phyloP scores from a whole-genome alignment of 2,113 vertebrate genomes.

The Hippocampus abdominalis region DNA sequence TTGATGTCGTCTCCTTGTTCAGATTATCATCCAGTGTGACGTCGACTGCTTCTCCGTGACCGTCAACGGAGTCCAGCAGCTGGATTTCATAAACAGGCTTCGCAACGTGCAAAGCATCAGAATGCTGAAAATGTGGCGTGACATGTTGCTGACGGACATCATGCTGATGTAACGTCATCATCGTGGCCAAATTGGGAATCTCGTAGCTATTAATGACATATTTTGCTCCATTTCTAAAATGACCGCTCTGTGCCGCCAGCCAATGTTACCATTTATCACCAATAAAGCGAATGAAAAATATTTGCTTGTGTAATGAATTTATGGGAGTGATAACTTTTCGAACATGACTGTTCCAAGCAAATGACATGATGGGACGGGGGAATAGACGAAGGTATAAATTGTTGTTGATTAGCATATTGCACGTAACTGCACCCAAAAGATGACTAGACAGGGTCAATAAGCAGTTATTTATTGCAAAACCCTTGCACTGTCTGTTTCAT shows the following conservation, averaged over 20 bases:
- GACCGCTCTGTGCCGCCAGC: too few species aligned
- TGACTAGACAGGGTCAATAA: neutral
- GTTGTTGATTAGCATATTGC: too few species aligned
- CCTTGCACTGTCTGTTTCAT: neutral
- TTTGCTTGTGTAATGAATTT: neutral
- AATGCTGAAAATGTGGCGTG: slow-evolving; percentile 75
- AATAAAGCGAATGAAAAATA: neutral
- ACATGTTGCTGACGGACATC: slow-evolving; percentile 75
- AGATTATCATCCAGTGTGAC: slow-evolving; percentile 88
- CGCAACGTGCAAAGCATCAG: slow-evolving; percentile 77
- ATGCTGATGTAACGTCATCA: slow-evolving; percentile 66
- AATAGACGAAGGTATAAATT: too few species aligned
- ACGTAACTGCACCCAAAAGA: neutral
- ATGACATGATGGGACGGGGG: too few species aligned
- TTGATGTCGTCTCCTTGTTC: neutral
- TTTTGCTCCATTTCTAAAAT: too few species aligned
- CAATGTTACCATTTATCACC: too few species aligned
- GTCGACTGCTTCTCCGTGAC: slow-evolving; percentile 81
- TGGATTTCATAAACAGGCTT: slow-evolving; percentile 85
- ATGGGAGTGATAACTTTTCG: neutral
- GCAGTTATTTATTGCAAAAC: neutral
- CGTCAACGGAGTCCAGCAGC: slow-evolving; percentile 78
- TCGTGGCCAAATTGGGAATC: neutral
- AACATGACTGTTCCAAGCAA: neutral
- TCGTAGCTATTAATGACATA: too few species aligned